phyloP scores from a whole-genome alignment of 2,797 vertebrate genomes.

The Onychomys arenicola region DNA sequence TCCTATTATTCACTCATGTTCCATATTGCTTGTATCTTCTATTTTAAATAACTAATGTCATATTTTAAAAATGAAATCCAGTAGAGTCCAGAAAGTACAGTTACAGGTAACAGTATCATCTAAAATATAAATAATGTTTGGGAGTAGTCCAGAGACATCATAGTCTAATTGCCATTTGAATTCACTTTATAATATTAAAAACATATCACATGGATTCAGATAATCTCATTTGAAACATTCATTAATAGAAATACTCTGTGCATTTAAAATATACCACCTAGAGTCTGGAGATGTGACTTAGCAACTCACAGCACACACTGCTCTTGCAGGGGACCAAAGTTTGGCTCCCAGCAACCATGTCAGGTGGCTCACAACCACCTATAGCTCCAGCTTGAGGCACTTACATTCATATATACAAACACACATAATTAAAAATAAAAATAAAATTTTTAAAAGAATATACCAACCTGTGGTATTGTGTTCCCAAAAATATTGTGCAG shows the following conservation, averaged over 20 bases:
- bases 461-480: too few species aligned
- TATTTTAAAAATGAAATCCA: conserved; percentile 51
- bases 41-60: conserved; percentile 30
- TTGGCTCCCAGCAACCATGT: not conserved
- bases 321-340: not conserved
- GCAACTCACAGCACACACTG: not conserved
- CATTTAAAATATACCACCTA: not conserved
- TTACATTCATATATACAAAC: not conserved
- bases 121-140: conserved; percentile 53
- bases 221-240: conserved; percentile 16
- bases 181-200: conserved; percentile 47
- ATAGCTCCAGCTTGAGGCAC: not conserved
- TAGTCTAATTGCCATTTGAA: conserved; percentile 23
- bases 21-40: conserved; percentile 3
- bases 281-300: not conserved
- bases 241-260: conserved; percentile 3
- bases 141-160: not conserved
- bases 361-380: not conserved
- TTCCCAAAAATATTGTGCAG: too few species aligned
- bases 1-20: not conserved
- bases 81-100: not conserved
- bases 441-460: not conserved
- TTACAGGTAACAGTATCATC: conserved; percentile 26
- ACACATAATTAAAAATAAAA: not conserved
- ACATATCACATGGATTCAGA: not conserved